Evolutionary conservation across 92 coral and sea anemone species (phyloP), one percentile per base, ranked within the genome.

Genomic region (Scolanthus callimorphus): DNA sequence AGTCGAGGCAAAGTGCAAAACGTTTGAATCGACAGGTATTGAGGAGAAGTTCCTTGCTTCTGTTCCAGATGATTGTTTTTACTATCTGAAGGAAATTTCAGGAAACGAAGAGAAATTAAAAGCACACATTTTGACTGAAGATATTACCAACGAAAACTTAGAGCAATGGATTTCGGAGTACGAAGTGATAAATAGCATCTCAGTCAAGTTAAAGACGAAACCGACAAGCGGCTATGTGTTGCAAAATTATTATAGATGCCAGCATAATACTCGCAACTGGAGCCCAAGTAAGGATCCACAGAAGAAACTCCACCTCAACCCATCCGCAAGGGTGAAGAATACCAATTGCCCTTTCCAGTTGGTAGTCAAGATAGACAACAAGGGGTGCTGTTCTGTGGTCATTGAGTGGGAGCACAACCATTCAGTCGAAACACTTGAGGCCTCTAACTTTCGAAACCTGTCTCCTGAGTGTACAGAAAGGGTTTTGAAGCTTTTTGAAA

Each of bases 351-450:
- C 88, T 23, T 81, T 81, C 45, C 83, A 74, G 52, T 23, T 62
- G 45, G 51, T 65, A 15, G 48, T 65, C 61, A 83, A 83, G 55
- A 64, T 77, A 44, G 66, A 75, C 55, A 62, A 39, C 46, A 57
- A 73, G 38, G 53, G 67, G 20, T 37, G 71, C 63, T 83, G 85
- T 55, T 52, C 28, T 28, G 62, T 78, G 48, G 85, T 72, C 34
- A 49, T 78, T 39, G 67, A 84, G 25, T 79, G 82, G 79, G 79
- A 85, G 64, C 91, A 79, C 62, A 85, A 73, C 60, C 83, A 79
- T 31, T 62, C 86, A 57, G 52, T 62, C 25, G 52, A 59, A 50
- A 62, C 66, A 55, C 77, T 83, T 8, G 85, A 83, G 56, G 65
- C 82, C 15, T 49, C 78, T 17, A 66, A 78, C 57, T 78, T 60